phyloP scores from a whole-genome alignment of 2,888 invertebrate genomes.

The Himalopsyche kuldschensis region DNA sequence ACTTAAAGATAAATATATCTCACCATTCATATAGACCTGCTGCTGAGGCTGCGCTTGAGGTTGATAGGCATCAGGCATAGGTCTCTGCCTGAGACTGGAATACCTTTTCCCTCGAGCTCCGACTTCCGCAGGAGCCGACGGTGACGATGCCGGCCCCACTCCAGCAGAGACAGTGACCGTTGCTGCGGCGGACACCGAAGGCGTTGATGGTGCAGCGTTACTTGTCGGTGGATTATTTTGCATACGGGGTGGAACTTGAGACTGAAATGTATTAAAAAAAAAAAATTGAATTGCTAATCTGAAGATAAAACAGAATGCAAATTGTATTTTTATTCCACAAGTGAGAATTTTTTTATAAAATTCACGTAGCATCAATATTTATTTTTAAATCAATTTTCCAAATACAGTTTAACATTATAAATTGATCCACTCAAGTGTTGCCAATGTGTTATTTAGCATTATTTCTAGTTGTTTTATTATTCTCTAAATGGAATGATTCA shows the following conservation, averaged over 20 bases:
- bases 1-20: neutral
- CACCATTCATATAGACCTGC: conserved; percentile 19
- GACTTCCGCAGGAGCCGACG: conserved; percentile 6
- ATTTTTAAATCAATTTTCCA: too few species aligned
- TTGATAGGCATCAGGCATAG: conserved; percentile 59
- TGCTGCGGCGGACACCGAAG: neutral
- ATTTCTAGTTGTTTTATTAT: too few species aligned
- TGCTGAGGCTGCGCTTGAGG: conserved; percentile 17
- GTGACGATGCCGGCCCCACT: neutral
- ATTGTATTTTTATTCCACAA: too few species aligned
- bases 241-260: conserved; percentile 25
- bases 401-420: too few species aligned
- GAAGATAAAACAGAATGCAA: too few species aligned
- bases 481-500: neutral
- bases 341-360: too few species aligned
- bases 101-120: conserved; percentile 56
- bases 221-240: conserved; percentile 1
- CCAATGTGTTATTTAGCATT: too few species aligned
- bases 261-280: conserved; percentile 3
- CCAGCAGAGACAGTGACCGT: neutral
- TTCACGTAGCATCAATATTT: too few species aligned
- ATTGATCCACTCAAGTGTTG: too few species aligned
- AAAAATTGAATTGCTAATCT: neutral
- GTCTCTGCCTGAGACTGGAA: conserved; percentile 61
- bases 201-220: neutral